A percentile compares a stretch with the other conserved stretches of the same genome.
phyloP scores from a whole-genome alignment of 64 coral and sea anemone genomes.

The Porites lutea region DNA sequence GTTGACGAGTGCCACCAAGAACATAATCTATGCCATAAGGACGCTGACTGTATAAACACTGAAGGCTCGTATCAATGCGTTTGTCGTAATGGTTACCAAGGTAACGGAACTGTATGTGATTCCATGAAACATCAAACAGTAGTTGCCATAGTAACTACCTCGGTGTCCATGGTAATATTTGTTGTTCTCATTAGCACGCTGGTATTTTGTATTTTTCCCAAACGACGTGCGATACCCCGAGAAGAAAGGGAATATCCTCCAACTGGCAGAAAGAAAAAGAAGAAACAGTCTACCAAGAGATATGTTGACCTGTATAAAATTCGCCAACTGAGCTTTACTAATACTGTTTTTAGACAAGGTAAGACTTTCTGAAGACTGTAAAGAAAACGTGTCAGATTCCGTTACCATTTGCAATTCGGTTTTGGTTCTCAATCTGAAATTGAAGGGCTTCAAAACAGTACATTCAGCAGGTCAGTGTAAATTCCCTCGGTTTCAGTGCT shows the following conservation, averaged over 20 bases:
- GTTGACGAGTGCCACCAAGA: background rate
- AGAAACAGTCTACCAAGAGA: background rate
- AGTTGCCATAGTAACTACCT: background rate
- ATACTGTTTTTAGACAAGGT: slow-evolving; percentile 11
- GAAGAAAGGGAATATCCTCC: background rate
- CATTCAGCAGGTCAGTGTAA: no score
- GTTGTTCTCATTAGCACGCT: background rate
- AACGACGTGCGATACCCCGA: background rate
- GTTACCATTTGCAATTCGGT: background rate
- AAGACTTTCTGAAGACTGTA: background rate
- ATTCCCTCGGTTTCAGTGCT: no score
- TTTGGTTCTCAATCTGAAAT: no score
- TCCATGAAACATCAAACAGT: background rate
- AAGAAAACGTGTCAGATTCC: background rate
- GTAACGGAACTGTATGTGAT: background rate
- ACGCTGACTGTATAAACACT: slow-evolving; percentile 12
- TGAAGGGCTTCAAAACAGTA: no score
- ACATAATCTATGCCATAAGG: background rate
- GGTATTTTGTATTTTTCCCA: background rate
- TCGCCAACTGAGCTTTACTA: background rate
- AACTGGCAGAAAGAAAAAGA: background rate
- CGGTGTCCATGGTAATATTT: background rate
- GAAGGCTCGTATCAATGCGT: background rate
- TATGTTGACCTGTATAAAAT: slow-evolving; percentile 33
- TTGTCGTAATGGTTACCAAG: background rate